phyloP scores from a whole-genome alignment of 1,140 invertebrate species.

The Metopolophium dirhodum region DNA sequence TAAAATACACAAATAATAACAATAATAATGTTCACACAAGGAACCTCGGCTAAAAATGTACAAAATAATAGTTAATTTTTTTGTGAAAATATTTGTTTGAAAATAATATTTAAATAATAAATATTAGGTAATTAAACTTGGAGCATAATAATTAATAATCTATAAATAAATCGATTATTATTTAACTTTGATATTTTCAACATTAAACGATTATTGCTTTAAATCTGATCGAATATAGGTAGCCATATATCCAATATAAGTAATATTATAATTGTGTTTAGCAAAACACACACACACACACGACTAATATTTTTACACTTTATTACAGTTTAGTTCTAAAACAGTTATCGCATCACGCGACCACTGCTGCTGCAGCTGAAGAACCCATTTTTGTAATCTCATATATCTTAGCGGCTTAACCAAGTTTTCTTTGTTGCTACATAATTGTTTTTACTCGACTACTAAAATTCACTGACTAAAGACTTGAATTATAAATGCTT shows the following conservation, averaged over 20 bases:
- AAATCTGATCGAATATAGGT: too few species aligned
- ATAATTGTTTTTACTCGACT: neutral
- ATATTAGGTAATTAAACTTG: too few species aligned
- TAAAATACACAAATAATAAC: neutral
- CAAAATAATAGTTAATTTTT: too few species aligned
- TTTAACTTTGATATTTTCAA: neutral
- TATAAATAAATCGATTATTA: neutral
- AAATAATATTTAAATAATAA: too few species aligned
- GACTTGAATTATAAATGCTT: neutral
- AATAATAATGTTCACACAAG: neutral
- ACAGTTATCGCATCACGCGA: neutral
- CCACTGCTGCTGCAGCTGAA: neutral
- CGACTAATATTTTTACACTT: neutral
- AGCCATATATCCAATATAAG: too few species aligned
- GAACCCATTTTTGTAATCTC: neutral
- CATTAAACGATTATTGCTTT: too few species aligned
- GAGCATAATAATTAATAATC: too few species aligned
- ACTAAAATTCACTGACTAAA: neutral
- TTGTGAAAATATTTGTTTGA: too few species aligned
- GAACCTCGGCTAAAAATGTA: neutral
- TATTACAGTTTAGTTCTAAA: neutral
- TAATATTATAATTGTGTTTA: neutral
- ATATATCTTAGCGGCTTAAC: neutral
- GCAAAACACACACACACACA: too few species aligned
- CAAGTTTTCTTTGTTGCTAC: neutral